Conservation (phyloP, 2,888 invertebrate species). For the Mycalesis mineus region DNA sequence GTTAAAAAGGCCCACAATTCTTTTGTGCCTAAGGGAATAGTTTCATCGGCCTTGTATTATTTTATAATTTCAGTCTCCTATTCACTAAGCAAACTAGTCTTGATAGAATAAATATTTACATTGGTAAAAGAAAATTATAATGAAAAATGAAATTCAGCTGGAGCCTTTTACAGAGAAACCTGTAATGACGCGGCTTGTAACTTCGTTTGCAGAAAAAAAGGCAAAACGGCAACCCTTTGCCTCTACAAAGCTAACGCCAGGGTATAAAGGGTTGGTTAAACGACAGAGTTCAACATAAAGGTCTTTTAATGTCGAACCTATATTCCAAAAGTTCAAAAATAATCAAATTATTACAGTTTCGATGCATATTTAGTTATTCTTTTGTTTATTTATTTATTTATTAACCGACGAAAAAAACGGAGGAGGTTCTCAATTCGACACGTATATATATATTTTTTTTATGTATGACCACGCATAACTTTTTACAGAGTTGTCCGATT, state of each 20-base stretch:
- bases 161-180: constrained; percentile 1
- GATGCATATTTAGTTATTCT: too few relatives aligned
- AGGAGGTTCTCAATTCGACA: too few relatives aligned
- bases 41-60: not conserved
- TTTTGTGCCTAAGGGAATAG: too few relatives aligned
- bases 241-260: not conserved
- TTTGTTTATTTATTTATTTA: too few relatives aligned
- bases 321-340: not conserved
- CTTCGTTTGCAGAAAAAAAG: constrained; percentile 12
- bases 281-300: not conserved
- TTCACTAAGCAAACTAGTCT: not conserved
- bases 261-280: not conserved
- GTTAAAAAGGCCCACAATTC: too few relatives aligned
- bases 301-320: not conserved
- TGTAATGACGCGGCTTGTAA: constrained; percentile 11
- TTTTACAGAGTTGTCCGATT: too few relatives aligned
- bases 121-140: not conserved
- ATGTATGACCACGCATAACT: too few relatives aligned
- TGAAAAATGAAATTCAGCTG: not conserved
- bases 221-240: constrained; percentile 6
- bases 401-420: too few relatives aligned
- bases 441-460: too few relatives aligned
- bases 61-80: not conserved
- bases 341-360: too few relatives aligned
- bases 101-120: constrained; percentile 1